phyloP scores from a whole-genome alignment of 2,113 vertebrate genomes.

The Picathartes gymnocephalus region DNA sequence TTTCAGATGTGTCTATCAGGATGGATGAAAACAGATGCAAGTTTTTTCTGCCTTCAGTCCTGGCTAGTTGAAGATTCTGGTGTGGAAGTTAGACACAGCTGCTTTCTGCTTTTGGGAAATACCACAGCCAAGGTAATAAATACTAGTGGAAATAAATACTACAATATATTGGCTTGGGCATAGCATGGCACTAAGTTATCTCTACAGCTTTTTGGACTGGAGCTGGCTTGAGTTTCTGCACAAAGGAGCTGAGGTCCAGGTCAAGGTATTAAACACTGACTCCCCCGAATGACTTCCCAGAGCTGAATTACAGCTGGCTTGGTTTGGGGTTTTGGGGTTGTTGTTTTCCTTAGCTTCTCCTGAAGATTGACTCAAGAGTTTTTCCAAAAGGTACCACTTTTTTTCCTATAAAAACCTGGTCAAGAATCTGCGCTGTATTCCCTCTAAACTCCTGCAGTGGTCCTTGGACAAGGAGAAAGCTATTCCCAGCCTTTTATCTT shows the following conservation, averaged over 20 bases:
- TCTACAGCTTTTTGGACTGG: background rate
- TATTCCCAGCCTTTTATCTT: background rate
- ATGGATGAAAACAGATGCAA: background rate
- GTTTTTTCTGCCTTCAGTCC: background rate
- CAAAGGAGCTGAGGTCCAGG: background rate
- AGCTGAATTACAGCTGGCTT: background rate
- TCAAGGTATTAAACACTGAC: background rate
- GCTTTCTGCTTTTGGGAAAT: slow-evolving; percentile 37
- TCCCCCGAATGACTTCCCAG: background rate
- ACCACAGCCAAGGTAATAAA: slow-evolving; percentile 19
- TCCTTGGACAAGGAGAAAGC: slow-evolving; percentile 36
- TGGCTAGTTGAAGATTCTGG: background rate
- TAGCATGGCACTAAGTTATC: slow-evolving; percentile 11
- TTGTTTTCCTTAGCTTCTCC: background rate
- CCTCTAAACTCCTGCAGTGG: background rate
- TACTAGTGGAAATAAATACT: slow-evolving; percentile 28
- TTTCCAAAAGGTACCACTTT: background rate
- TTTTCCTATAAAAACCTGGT: background rate
- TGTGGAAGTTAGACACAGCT: background rate
- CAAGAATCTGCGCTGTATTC: background rate
- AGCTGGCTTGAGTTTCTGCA: background rate
- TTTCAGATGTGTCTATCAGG: background rate
- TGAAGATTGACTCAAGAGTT: background rate
- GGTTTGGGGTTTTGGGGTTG: background rate
- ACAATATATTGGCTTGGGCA: background rate